Evolutionary conservation across 2,797 vertebrate species (phyloP).

Genomic region (Brachyalestes nurse): DNA sequence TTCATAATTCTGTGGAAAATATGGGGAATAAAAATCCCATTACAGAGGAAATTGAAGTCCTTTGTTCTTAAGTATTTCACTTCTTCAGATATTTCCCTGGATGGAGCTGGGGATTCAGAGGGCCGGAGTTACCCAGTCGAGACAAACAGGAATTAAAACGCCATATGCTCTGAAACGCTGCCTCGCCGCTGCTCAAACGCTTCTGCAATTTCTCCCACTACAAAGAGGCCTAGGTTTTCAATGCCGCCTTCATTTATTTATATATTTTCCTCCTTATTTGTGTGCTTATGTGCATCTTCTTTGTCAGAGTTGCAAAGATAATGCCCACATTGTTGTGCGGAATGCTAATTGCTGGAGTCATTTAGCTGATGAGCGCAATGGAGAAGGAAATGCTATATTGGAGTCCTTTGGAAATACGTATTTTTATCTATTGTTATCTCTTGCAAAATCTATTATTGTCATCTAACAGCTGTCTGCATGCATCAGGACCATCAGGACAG

Average conservation of each 20-base stretch:
- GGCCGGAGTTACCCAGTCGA: slow-evolving; percentile 82
- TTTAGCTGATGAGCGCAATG: background rate
- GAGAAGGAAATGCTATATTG: background rate
- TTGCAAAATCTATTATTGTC: background rate
- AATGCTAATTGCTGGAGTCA: slow-evolving; percentile 8
- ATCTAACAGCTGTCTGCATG: background rate
- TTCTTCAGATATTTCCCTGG: slow-evolving; percentile 81
- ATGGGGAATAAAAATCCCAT: slow-evolving; percentile 74
- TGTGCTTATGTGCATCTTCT: slow-evolving; percentile 37
- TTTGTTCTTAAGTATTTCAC: slow-evolving; percentile 81
- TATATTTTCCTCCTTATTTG: slow-evolving; percentile 42
- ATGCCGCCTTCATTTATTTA: slow-evolving; percentile 45
- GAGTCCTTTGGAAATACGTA: background rate
- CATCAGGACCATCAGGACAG: background rate
- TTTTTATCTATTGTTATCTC: background rate
- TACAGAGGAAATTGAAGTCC: slow-evolving; percentile 82
- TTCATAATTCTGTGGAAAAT: slow-evolving; percentile 66
- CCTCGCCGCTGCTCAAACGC: slow-evolving; percentile 77
- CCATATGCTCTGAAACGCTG: slow-evolving; percentile 82
- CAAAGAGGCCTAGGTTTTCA: slow-evolving; percentile 73
- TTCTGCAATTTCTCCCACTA: slow-evolving; percentile 80
- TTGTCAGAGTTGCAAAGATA: slow-evolving; percentile 19
- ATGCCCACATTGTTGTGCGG: background rate
- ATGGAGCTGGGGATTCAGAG: slow-evolving; percentile 74
- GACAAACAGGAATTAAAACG: slow-evolving; percentile 84